Conservation (phyloP, 2,797 vertebrate species). For the Eulemur albifrons region DNA sequence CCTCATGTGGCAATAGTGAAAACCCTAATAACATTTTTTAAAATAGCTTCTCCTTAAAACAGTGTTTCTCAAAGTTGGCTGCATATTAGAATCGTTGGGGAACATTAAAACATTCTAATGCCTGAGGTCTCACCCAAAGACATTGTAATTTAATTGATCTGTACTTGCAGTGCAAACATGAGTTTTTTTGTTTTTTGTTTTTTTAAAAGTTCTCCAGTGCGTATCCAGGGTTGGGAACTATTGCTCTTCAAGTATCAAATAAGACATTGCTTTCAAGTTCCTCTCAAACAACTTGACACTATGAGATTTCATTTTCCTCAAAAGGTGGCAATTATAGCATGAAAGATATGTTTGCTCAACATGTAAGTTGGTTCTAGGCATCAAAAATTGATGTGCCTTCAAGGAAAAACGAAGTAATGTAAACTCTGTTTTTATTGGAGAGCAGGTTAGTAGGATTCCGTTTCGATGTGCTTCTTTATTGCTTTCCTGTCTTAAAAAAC, state of each 20-base stretch:
- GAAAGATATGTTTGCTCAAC: slow-evolving; percentile 46
- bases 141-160: neutral
- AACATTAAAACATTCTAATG: neutral
- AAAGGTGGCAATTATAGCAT: neutral
- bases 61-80: neutral
- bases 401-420: slow-evolving; percentile 75
- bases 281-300: slow-evolving; percentile 13
- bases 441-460: slow-evolving; percentile 65
- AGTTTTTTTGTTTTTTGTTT: neutral
- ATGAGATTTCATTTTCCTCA: slow-evolving; percentile 10
- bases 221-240: neutral
- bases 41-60: neutral
- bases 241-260: slow-evolving; percentile 22
- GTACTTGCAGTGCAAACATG: neutral
- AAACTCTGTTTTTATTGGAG: slow-evolving; percentile 72
- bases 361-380: slow-evolving; percentile 70
- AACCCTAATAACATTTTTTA: neutral
- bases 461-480: slow-evolving; percentile 65
- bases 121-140: neutral
- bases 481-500: slow-evolving; percentile 65
- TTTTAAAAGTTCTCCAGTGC: neutral
- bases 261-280: slow-evolving; percentile 14
- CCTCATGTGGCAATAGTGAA: slow-evolving; percentile 50
- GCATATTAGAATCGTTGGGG: neutral
- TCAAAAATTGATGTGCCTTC: slow-evolving; percentile 75